Base-by-base conservation (phyloP, 2,113 vertebrate genomes). In the Cynopterus brachyotis region DNA sequence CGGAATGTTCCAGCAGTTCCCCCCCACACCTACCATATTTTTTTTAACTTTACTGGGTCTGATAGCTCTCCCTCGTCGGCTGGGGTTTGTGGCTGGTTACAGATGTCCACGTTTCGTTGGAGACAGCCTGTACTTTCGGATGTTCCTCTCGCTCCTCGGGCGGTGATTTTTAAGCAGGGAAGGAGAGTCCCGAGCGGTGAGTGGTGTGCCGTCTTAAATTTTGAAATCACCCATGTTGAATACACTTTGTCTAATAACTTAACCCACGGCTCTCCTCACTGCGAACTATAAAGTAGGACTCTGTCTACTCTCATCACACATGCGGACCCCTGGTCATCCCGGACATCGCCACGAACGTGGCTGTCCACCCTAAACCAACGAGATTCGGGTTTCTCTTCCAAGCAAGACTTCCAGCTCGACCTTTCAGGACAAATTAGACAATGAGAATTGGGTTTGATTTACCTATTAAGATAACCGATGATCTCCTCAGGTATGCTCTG, bases 381-480 rank as follows among this genome's bases (percentile, higher is more conserved):
- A 50, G 19, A 64, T 47, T n/a, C 37, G 20, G 62, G 32, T 37
- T 42, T 92, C 81, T 26, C 67, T 91, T 73, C 78, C 3, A 87
- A 94, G 73, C n/a, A 85, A 92, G 20, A 83, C 1, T 82, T 93
- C 17, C 5, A 55, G 30, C 16, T 89, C 9, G 84, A 47, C 22
- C 8, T 82, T 76, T 59, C 90, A 67, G 90, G 57, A 47, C 6
- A 96, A 79, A 91, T 82, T 76, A 55, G 53, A 19, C 70, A 79
- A 19, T 32, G 19, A 82, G 6, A 72, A 57, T n/a, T n/a, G 66
- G 62, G 37, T 88, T 89, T 42, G 55, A 78, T 28, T 97, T 97
- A 97, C 97, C 97, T 96, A 93, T 32, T 81, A 98, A 95, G 89
- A 98, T 96, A 94, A 94, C 0, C 6, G 97, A 57, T 55, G 85